A percentile compares a stretch with the other conserved stretches of the same genome.
phyloP scores from a whole-genome alignment of 2,888 invertebrate genomes.

The Nematopogon swammerdamellus region DNA sequence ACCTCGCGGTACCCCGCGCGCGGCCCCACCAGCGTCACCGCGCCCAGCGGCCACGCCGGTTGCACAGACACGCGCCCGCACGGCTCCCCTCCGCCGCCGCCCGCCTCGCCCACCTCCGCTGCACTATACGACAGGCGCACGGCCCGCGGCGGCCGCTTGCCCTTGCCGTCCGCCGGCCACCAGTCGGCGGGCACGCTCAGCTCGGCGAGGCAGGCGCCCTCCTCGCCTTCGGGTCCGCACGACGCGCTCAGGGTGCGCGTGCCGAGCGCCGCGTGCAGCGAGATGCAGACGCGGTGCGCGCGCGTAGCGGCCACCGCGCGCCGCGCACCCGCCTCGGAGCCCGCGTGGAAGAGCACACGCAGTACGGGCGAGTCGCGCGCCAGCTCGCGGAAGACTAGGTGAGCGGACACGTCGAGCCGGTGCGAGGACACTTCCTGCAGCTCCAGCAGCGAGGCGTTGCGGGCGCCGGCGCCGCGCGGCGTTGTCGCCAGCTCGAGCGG shows the following conservation, averaged over 20 bases:
- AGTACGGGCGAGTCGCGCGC: slow-evolving; percentile 89
- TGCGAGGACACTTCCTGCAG: slow-evolving; percentile 66
- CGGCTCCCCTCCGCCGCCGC: slow-evolving; percentile 62
- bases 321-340: slow-evolving; percentile 78
- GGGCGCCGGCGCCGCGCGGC: slow-evolving; percentile 24
- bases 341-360: slow-evolving; percentile 89
- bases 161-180: slow-evolving; percentile 75
- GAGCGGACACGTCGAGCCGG: slow-evolving; percentile 88
- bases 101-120: slow-evolving; percentile 71
- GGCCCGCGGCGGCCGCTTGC: slow-evolving; percentile 66
- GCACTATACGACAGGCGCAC: slow-evolving; percentile 86
- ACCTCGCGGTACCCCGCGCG: slow-evolving; percentile 81
- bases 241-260: slow-evolving; percentile 71
- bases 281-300: slow-evolving; percentile 76
- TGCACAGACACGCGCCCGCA: slow-evolving; percentile 69
- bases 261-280: slow-evolving; percentile 69
- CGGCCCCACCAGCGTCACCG: slow-evolving; percentile 72
- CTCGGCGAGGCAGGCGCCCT: slow-evolving; percentile 89
- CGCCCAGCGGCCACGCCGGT: slow-evolving; percentile 61
- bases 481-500: slow-evolving; percentile 58
- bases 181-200: slow-evolving; percentile 85
- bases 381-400: slow-evolving; percentile 83
- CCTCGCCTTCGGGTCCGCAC: slow-evolving; percentile 91
- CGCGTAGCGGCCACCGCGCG: slow-evolving; percentile 60
- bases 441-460: slow-evolving; percentile 57